phyloP scores from a whole-genome alignment of 2,113 vertebrate species.

The Hemibagrus wyckioides region DNA sequence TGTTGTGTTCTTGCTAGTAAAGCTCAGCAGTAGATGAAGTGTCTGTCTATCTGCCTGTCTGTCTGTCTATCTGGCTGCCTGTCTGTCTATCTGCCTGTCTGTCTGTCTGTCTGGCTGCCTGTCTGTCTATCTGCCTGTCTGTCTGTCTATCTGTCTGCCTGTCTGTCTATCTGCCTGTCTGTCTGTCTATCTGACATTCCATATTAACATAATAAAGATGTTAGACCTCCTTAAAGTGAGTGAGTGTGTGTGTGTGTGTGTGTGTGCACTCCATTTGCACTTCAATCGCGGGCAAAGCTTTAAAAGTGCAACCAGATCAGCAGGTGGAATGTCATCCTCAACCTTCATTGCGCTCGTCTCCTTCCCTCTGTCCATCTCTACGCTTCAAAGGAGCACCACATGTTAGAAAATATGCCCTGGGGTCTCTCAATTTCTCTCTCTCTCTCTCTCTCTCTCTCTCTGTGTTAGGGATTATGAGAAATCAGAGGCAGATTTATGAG shows the following conservation, averaged over 20 bases:
- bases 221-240: neutral
- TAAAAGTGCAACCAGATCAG: conserved; percentile 24
- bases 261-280: neutral
- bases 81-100: neutral
- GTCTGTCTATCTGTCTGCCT: no score
- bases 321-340: conserved; percentile 20
- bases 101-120: neutral
- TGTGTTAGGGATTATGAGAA: conserved; percentile 36
- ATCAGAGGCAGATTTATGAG: conserved; percentile 41
- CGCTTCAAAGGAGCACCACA: neutral
- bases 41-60: neutral
- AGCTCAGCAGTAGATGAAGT: neutral
- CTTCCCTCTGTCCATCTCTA: neutral
- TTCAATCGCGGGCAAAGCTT: neutral
- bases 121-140: no score
- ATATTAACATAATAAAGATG: neutral
- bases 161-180: no score
- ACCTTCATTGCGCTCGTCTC: neutral
- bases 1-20: neutral
- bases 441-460: conserved; percentile 36
- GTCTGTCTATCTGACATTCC: no score
- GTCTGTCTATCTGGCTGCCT: no score
- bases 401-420: neutral
- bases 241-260: conserved; percentile 21
- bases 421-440: conserved; percentile 17